Evolutionary conservation across 2,797 vertebrate genomes (phyloP).

Genomic region (Lithobates sylvaticus): DNA sequence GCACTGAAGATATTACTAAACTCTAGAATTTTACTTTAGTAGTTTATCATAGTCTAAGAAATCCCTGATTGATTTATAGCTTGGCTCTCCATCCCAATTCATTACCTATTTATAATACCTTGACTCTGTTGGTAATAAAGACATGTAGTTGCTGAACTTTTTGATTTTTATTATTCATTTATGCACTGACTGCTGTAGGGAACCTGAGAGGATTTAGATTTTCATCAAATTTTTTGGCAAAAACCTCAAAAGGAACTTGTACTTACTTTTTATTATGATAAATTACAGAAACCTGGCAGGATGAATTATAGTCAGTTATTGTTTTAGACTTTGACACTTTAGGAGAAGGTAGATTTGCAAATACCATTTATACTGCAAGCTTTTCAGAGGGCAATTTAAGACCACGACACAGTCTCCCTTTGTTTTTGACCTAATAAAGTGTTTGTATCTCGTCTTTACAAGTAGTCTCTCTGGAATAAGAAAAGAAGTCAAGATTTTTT

Average conservation of each 20-base stretch:
- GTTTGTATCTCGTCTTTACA: too few species aligned
- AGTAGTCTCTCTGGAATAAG: too few species aligned
- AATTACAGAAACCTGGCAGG: background rate
- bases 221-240: background rate
- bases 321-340: background rate
- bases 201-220: background rate
- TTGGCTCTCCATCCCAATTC: constrained; percentile 40
- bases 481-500: too few species aligned
- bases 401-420: too few species aligned
- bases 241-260: background rate
- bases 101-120: constrained; percentile 55
- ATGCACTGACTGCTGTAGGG: background rate
- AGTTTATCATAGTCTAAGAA: constrained; percentile 53
- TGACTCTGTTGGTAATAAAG: constrained; percentile 46
- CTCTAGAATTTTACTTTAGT: constrained; percentile 52
- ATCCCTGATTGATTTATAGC: constrained; percentile 54
- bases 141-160: constrained; percentile 43
- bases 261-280: background rate
- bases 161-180: constrained; percentile 17
- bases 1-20: constrained; percentile 50
- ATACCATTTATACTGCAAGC: background rate
- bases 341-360: background rate
- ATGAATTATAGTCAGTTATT: background rate
- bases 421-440: too few species aligned
- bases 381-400: too few species aligned